Evolutionary conservation across 1,140 invertebrate species (phyloP).

Genomic region (Hydropsyche tenuis): DNA sequence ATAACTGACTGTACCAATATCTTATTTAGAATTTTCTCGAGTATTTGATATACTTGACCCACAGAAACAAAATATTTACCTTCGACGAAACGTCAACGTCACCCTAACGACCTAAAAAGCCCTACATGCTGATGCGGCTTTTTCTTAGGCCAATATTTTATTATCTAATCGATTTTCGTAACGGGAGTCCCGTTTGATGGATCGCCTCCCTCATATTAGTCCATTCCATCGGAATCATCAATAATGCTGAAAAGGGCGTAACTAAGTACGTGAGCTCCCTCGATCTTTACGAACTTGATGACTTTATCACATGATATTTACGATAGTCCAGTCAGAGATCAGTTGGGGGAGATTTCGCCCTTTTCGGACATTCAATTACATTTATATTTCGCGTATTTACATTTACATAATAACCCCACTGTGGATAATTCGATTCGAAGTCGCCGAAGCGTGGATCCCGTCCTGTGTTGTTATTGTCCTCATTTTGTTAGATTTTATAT

Average conservation of each 20-base stretch:
- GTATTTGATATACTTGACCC: no score
- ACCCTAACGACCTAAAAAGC: no score
- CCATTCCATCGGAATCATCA: background rate
- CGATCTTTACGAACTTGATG: background rate
- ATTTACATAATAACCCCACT: conserved; percentile 3
- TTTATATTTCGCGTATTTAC: background rate
- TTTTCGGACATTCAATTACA: conserved; percentile 4
- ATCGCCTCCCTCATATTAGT: background rate
- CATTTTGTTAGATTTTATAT: no score
- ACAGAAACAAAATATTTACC: no score
- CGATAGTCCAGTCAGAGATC: background rate
- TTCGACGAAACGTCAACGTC: no score
- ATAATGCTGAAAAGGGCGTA: background rate
- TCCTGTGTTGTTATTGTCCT: no score
- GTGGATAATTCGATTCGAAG: conserved; percentile 7
- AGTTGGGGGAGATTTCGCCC: background rate
- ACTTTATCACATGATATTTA: conserved; percentile 26
- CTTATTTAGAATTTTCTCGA: no score
- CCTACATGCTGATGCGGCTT: no score
- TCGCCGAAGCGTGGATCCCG: no score
- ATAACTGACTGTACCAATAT: no score
- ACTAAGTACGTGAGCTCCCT: background rate
- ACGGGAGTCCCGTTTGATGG: background rate
- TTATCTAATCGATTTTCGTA: no score
- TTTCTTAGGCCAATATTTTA: no score